Evolutionary conservation across 37 sponge, comb jelly and placozoan genomes (phyloP).

Genomic region (Beroe ovata): DNA sequence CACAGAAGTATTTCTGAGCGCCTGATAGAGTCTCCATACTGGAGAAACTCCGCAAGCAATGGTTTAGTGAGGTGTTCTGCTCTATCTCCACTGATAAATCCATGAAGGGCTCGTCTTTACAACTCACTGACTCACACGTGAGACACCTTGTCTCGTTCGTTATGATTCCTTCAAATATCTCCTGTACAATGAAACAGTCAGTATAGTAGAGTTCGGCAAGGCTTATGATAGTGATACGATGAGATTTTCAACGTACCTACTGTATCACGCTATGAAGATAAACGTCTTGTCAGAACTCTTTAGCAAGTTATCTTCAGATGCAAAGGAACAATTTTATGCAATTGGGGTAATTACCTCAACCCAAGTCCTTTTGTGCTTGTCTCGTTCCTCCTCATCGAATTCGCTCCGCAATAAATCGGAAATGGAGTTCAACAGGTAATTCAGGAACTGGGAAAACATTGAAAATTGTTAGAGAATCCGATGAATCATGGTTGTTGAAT

Average conservation of each 20-base stretch:
- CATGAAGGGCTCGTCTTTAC: constrained; percentile 93
- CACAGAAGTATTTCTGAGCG: constrained; percentile 94
- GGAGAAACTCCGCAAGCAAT: constrained; percentile 89
- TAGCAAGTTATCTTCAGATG: no score
- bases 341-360: constrained; percentile 64
- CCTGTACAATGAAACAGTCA: constrained; percentile 1
- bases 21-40: constrained; percentile 80
- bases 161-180: constrained; percentile 70
- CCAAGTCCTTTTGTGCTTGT: constrained; percentile 49
- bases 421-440: constrained; percentile 93
- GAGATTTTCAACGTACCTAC: no score
- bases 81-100: constrained; percentile 97
- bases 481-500: no score
- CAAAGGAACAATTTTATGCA: no score
- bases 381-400: constrained; percentile 32
- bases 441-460: constrained; percentile 79
- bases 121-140: constrained; percentile 89
- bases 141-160: constrained; percentile 94
- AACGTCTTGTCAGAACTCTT: no score
- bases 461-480: background rate
- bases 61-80: constrained; percentile 91
- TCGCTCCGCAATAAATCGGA: constrained; percentile 77
- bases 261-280: no score
- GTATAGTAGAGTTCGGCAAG: no score
- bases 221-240: no score